These are phyloP conservation scores for Cinara cedri DNA, from an alignment of 2,888 invertebrate species.

Conservation along the genomic window DNA sequence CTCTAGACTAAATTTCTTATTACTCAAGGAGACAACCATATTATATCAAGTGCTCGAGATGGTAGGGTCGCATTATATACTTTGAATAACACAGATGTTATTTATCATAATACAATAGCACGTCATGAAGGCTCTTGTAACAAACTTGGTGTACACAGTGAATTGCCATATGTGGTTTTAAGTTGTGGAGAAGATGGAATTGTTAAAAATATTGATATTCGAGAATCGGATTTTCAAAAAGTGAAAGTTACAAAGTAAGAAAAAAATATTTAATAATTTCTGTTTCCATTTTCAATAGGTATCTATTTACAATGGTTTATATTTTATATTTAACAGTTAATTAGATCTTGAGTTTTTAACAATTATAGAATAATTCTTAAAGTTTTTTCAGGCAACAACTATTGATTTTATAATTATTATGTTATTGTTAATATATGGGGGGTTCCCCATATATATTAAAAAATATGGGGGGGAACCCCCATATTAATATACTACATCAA, in stretches of 20 bases:
- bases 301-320: background rate
- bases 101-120: constrained; percentile 70
- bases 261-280: background rate
- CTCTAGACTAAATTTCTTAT: constrained; percentile 80
- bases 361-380: background rate
- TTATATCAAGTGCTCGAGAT: constrained; percentile 87
- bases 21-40: constrained; percentile 77
- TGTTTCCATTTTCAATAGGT: background rate
- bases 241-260: constrained; percentile 37
- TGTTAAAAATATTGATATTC: constrained; percentile 81
- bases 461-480: no score
- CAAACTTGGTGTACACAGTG: constrained; percentile 79
- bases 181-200: constrained; percentile 89
- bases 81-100: constrained; percentile 65
- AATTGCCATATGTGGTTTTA: constrained; percentile 75
- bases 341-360: background rate
- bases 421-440: no score
- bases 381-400: no score
- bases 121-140: constrained; percentile 81
- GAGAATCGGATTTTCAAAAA: constrained; percentile 67
- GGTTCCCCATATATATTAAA: no score
- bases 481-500: no score
- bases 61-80: constrained; percentile 77
- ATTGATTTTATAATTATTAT: no score
- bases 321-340: background rate